phyloP scores from a whole-genome alignment of 2,888 invertebrate species.

The Mantis religiosa region DNA sequence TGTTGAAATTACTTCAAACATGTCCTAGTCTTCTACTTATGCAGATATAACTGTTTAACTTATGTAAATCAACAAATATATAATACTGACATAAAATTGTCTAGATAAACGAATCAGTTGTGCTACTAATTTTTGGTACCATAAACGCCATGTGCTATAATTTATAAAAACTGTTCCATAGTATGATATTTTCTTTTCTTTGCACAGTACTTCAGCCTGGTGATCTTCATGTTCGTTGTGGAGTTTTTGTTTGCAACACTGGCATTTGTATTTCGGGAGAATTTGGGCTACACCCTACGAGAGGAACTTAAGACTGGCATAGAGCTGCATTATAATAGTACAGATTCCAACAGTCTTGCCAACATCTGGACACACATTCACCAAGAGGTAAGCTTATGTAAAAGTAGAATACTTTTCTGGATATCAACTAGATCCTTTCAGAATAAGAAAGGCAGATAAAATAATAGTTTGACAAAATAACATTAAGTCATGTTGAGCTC shows the following conservation, averaged over 20 bases:
- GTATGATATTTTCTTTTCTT: neutral
- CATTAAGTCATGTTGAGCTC: too few relatives aligned
- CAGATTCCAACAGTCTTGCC: slow-evolving; percentile 55
- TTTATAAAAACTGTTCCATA: too few relatives aligned
- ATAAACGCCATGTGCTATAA: too few relatives aligned
- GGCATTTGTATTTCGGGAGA: slow-evolving; percentile 71
- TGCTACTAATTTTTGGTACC: too few relatives aligned
- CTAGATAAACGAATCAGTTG: too few relatives aligned
- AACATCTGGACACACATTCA: slow-evolving; percentile 76
- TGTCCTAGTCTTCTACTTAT: too few relatives aligned
- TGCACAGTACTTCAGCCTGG: slow-evolving; percentile 72
- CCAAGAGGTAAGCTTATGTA: slow-evolving; percentile 47
- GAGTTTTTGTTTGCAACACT: slow-evolving; percentile 73
- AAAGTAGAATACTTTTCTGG: neutral
- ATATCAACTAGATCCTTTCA: neutral
- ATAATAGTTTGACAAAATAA: too few relatives aligned
- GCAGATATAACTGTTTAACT: too few relatives aligned
- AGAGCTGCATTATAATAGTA: slow-evolving; percentile 55
- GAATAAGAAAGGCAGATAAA: too few relatives aligned
- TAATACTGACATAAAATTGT: too few relatives aligned
- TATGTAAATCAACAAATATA: too few relatives aligned
- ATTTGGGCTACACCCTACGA: slow-evolving; percentile 59
- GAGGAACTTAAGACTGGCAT: slow-evolving; percentile 65
- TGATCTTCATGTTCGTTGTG: slow-evolving; percentile 69
- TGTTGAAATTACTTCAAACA: too few relatives aligned